These are phyloP conservation scores for Amphiprion ocellaris DNA, from an alignment of 2,113 vertebrate genomes.

Conservation along the genomic window DNA sequence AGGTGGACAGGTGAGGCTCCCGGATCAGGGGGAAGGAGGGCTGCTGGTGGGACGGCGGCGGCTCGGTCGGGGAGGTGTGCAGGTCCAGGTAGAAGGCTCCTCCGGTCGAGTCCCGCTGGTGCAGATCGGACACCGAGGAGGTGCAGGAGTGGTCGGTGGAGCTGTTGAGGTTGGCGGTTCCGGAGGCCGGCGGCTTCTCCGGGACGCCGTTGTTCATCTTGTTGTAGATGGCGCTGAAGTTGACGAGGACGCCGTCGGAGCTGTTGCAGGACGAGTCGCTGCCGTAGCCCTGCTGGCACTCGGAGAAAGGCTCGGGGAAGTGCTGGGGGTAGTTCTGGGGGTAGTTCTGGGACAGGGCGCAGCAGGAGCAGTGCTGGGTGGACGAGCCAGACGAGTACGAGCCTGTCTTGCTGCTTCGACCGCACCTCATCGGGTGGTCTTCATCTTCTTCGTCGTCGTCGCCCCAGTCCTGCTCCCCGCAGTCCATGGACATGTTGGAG, in stretches of 20 bases:
- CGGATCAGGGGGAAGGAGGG: slow-evolving; percentile 79
- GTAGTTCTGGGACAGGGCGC: slow-evolving; percentile 86
- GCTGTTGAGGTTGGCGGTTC: slow-evolving; percentile 89
- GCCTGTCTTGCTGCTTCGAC: slow-evolving; percentile 76
- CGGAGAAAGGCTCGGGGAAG: slow-evolving; percentile 83
- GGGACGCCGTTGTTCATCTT: slow-evolving; percentile 89
- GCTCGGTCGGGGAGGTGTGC: slow-evolving; percentile 92
- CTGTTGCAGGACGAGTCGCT: slow-evolving; percentile 98
- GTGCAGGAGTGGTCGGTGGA: slow-evolving; percentile 87
- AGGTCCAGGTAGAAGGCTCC: slow-evolving; percentile 96
- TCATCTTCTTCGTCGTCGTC: slow-evolving; percentile 84
- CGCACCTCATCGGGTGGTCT: slow-evolving; percentile 83
- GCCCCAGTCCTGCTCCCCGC: slow-evolving; percentile 92
- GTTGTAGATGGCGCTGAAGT: slow-evolving; percentile 96
- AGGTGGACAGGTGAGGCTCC: slow-evolving; percentile 82
- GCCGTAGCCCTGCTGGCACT: slow-evolving; percentile 90
- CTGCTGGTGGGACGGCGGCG: slow-evolving; percentile 70
- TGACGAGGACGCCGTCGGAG: slow-evolving; percentile 94
- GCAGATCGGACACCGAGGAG: slow-evolving; percentile 87
- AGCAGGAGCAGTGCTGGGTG: slow-evolving; percentile 85
- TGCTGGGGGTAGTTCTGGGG: slow-evolving; percentile 79
- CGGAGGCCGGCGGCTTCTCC: slow-evolving; percentile 76
- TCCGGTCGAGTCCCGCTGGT: slow-evolving; percentile 10
- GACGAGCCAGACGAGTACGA: slow-evolving; percentile 84
- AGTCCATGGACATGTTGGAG: slow-evolving; percentile 91